Base-by-base conservation (phyloP, 2,888 invertebrate genomes). In the Lycia hirtaria region DNA sequence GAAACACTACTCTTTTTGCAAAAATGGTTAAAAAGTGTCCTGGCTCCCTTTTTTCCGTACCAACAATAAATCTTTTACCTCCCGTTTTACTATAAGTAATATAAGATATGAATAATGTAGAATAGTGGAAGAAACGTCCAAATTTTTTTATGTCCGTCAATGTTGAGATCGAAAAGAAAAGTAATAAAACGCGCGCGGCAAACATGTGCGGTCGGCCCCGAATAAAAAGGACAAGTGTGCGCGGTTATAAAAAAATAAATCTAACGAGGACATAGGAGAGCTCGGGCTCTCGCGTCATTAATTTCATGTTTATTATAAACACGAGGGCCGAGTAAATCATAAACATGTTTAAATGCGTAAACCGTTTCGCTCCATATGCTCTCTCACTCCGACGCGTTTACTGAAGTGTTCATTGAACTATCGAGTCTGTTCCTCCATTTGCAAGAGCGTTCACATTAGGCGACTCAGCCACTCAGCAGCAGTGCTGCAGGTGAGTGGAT, bases 261-360 rank as follows among this genome's bases (percentile, higher is more conserved):
- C 71, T 79, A 83, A 83, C 80, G 80, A 85, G 83, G 78, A 83
- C 81, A 78, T 79, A 70, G 82, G 78, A 76, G 78, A 68, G 71
- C 40, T 49, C 72, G 68, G 72, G 71, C 76, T 67, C 73, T 69
- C 76, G 70, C 68, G 68, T 78, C 87, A 88, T 89, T 86, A 87
- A 89, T 90, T 84, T 82, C 74, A 63, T 77, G 79, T 87, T 87
- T 88, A 88, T 87, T 88, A 87, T 89, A 88, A 88, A 88, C 87
- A 87, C 78, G 69, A 78, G 58, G 49, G 78, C 79, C 66, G 76
- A 78, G 82, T 84, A 79, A 86, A 88, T 88, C 86, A 86, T 88
- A 88, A 88, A 87, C 86, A 85, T 78, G 72, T 77, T 85, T 83
- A 81, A 82, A 61, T 64, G 61, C 37, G 57, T 33, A 32, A 53